Evolutionary conservation across 2,797 vertebrate genomes (phyloP).

Genomic region (Miichthys miiuy): DNA sequence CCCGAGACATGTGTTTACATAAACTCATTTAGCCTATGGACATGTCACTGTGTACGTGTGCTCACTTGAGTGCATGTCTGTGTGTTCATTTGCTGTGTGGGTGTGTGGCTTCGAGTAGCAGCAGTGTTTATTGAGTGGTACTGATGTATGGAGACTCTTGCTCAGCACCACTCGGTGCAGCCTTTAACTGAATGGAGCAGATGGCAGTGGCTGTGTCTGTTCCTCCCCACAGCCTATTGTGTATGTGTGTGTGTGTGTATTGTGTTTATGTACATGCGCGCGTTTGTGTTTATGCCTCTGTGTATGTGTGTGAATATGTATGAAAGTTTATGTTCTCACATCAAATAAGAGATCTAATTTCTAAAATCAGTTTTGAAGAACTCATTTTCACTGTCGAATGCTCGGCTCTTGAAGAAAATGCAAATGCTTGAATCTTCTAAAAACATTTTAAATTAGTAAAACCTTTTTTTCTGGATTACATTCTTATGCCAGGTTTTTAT

Average conservation of each 20-base stretch:
- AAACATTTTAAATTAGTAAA: not conserved
- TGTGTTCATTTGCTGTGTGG: slow-evolving; percentile 52
- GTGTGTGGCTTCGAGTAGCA: slow-evolving; percentile 64
- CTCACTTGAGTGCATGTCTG: slow-evolving; percentile 19
- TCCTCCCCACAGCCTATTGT: slow-evolving; percentile 59
- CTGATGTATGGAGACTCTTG: slow-evolving; percentile 78
- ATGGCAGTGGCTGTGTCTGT: slow-evolving; percentile 68
- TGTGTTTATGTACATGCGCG: slow-evolving; percentile 26
- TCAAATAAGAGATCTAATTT: not conserved
- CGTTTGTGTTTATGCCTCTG: slow-evolving; percentile 14
- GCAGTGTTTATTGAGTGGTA: slow-evolving; percentile 81
- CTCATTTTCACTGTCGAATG: too few relatives aligned
- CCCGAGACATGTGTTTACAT: slow-evolving; percentile 16
- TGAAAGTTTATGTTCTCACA: slow-evolving; percentile 18
- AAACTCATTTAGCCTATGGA: slow-evolving; percentile 4
- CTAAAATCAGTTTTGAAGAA: not conserved
- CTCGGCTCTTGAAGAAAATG: not conserved
- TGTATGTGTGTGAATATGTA: not conserved
- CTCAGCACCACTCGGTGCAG: slow-evolving; percentile 64
- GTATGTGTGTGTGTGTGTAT: slow-evolving; percentile 8
- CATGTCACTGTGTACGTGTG: slow-evolving; percentile 1
- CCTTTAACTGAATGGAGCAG: slow-evolving; percentile 79
- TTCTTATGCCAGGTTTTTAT: not conserved
- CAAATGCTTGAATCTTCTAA: not conserved
- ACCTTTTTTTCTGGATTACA: not conserved